Evolutionary conservation across 2,888 invertebrate species (phyloP).

Genomic region (Drosophila siamana): DNA sequence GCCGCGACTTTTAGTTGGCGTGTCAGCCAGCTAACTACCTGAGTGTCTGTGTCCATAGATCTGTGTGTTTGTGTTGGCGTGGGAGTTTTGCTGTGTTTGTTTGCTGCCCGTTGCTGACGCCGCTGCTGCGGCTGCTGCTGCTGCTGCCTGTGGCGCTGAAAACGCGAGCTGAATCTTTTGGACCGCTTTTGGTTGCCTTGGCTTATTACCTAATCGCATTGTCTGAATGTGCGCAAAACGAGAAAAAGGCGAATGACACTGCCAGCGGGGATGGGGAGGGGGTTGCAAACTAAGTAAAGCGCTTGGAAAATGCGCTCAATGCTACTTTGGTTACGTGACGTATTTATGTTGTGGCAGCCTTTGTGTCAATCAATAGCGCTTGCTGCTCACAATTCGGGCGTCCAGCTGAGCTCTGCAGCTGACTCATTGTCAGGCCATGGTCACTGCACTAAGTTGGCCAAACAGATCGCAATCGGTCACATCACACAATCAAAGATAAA

Average conservation of each 20-base stretch:
- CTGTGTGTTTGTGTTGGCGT: conserved; percentile 51
- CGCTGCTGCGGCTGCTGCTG: conserved; percentile 37
- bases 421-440: conserved; percentile 57
- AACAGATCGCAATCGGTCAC: conserved; percentile 37
- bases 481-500: conserved; percentile 1
- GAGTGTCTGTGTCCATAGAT: neutral
- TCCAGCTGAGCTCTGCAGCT: conserved; percentile 35
- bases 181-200: conserved; percentile 55
- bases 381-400: conserved; percentile 2
- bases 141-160: conserved; percentile 62
- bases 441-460: conserved; percentile 38
- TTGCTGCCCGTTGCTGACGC: too few species aligned
- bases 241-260: neutral
- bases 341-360: conserved; percentile 15
- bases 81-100: conserved; percentile 68
- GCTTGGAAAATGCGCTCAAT: conserved; percentile 46
- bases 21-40: conserved; percentile 21
- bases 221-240: conserved; percentile 49
- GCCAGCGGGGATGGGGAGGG: too few species aligned
- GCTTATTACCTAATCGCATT: conserved; percentile 65
- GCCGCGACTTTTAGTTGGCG: conserved; percentile 44
- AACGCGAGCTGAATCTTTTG: conserved; percentile 47
- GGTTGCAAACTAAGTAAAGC: conserved; percentile 26
- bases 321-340: conserved; percentile 6
- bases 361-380: conserved; percentile 46